These are phyloP conservation scores for Halcyon badia DNA, from an alignment of 2,797 vertebrate species.

Conservation along the genomic window DNA sequence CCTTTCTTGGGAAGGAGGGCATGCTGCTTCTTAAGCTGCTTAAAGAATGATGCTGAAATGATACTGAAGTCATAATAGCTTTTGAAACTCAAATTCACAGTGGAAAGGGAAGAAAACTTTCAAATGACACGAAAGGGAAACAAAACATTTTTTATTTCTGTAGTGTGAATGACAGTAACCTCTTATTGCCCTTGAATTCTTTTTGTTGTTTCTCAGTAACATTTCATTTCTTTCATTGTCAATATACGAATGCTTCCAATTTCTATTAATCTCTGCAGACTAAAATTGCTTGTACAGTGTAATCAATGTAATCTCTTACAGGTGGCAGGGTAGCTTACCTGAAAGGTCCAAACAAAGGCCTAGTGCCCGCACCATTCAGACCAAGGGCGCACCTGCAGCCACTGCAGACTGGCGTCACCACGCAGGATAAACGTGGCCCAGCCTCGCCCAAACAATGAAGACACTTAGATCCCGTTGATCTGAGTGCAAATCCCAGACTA, in stretches of 20 bases:
- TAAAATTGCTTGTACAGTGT: not conserved
- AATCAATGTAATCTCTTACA: not conserved
- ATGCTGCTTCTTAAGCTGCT: not conserved
- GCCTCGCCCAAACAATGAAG: rapidly evolving
- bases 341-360: not conserved
- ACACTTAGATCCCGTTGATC: no score
- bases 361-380: not conserved
- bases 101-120: not conserved
- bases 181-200: not conserved
- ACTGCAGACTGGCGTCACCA: not conserved
- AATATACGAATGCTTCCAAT: rapidly evolving
- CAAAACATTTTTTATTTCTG: not conserved
- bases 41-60: not conserved
- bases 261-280: not conserved
- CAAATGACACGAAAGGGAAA: not conserved
- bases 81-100: not conserved
- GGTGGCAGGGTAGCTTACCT: not conserved
- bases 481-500: rapidly evolving
- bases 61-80: not conserved
- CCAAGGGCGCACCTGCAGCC: not conserved
- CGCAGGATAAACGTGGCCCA: rapidly evolving
- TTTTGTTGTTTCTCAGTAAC: not conserved
- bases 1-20: not conserved
- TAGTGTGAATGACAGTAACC: not conserved
- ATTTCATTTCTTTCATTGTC: not conserved